Conservation (phyloP, 2,797 vertebrate species). For the Epinephelus malabaricus region DNA sequence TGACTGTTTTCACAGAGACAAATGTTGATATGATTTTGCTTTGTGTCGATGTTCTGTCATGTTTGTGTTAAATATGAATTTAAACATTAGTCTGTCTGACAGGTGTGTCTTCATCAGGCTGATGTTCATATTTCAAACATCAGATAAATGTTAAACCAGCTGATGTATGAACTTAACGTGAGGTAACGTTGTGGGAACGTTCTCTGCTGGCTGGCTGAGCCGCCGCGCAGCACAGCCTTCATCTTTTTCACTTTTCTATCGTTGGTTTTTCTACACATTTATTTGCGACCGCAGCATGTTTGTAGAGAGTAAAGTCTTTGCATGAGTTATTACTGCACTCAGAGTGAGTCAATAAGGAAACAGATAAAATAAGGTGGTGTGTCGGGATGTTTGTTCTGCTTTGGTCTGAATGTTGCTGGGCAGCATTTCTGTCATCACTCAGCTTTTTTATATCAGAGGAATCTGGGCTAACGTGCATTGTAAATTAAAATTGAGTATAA, state of each 20-base stretch:
- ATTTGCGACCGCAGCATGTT: conserved; percentile 67
- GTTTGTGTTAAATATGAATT: too few species aligned
- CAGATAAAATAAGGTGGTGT: neutral
- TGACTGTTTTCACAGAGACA: too few species aligned
- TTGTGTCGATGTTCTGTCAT: too few species aligned
- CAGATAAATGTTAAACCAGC: too few species aligned
- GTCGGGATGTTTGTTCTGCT: conserved; percentile 48
- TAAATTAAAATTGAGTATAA: conserved; percentile 85
- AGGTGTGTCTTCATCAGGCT: too few species aligned
- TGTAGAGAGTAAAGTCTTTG: conserved; percentile 62
- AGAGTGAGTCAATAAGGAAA: neutral
- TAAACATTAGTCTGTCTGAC: too few species aligned
- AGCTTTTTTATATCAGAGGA: conserved; percentile 78
- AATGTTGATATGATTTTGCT: too few species aligned
- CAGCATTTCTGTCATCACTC: conserved; percentile 80
- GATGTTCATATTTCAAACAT: too few species aligned
- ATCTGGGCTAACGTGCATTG: conserved; percentile 70
- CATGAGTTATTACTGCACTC: conserved; percentile 50
- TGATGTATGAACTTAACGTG: too few species aligned
- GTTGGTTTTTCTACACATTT: conserved; percentile 69
- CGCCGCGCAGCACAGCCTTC: conserved; percentile 47
- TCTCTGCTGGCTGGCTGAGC: conserved; percentile 1
- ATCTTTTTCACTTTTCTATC: conserved; percentile 61
- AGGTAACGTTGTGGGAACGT: neutral
- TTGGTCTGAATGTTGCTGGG: conserved; percentile 82